Evolutionary conservation across 2,888 invertebrate genomes (phyloP).

Genomic region (Linyphia triangularis): DNA sequence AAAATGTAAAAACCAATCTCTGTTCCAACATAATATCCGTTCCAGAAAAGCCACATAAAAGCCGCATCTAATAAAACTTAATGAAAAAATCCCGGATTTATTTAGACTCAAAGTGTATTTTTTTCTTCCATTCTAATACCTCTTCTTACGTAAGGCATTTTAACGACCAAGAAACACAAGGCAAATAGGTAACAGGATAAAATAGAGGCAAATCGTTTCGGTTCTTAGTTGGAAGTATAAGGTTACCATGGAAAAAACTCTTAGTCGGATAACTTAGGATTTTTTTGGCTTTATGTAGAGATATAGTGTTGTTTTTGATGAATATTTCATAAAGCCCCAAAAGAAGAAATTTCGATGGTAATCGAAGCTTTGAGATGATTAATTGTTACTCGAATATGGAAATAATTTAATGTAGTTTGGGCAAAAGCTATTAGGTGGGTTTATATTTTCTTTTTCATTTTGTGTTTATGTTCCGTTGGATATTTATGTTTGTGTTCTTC

Average conservation of each 20-base stretch:
- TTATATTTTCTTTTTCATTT: no score
- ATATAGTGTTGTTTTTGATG: no score
- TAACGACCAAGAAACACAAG: neutral
- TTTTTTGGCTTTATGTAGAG: no score
- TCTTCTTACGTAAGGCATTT: neutral
- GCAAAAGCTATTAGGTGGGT: no score
- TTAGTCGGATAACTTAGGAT: neutral
- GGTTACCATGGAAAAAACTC: neutral
- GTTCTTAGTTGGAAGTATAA: neutral
- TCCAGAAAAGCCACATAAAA: neutral
- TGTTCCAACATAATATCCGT: neutral
- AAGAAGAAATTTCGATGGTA: no score
- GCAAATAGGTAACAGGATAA: neutral
- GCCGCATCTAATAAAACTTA: neutral
- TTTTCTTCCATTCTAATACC: neutral
- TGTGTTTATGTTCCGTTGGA: no score
- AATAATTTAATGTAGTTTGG: no score
- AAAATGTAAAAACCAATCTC: neutral
- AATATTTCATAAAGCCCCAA: no score
- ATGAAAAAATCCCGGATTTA: slow-evolving; percentile 28
- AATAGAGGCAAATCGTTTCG: neutral
- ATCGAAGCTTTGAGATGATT: no score
- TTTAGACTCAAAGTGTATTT: neutral
- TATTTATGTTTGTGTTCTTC: no score
- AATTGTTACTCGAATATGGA: no score